phyloP scores from a whole-genome alignment of 2,113 vertebrate species.

The Toxotes chatareus region DNA sequence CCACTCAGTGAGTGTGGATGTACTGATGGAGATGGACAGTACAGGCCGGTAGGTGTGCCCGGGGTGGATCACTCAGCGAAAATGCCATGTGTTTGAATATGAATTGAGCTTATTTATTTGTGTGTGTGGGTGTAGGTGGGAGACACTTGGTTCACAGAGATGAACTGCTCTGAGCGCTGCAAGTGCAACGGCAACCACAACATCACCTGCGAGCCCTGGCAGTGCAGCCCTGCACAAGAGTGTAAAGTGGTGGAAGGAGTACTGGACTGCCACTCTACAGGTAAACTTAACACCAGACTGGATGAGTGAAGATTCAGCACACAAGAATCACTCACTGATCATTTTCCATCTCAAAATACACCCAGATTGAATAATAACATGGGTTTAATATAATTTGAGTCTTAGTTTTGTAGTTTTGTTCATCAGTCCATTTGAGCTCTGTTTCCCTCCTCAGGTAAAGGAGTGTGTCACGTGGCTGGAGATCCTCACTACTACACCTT shows the following conservation, averaged over 20 bases:
- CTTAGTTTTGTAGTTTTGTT: neutral
- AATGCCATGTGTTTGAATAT: neutral
- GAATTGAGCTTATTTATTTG: neutral
- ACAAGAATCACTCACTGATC: neutral
- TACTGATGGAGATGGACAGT: constrained; percentile 81
- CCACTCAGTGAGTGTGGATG: constrained; percentile 86
- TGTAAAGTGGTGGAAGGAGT: constrained; percentile 87
- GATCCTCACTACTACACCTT: constrained; percentile 95
- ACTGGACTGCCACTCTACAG: constrained; percentile 88
- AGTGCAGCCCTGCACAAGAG: constrained; percentile 87
- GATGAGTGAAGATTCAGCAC: rapidly evolving
- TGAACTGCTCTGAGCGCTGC: constrained; percentile 87
- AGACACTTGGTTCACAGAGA: constrained; percentile 86
- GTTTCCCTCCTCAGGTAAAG: constrained; percentile 81
- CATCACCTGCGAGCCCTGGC: constrained; percentile 85
- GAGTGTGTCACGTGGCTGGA: constrained; percentile 88
- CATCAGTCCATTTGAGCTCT: neutral
- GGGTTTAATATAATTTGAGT: neutral
- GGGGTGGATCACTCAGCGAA: neutral
- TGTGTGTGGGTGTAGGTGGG: constrained; percentile 77
- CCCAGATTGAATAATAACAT: neutral
- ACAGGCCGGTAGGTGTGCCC: constrained; percentile 81
- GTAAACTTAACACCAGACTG: constrained; percentile 65
- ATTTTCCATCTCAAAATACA: neutral
- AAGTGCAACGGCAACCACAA: constrained; percentile 77